Percentiles rank a stretch among this genome's conserved stretches.
Conservation (phyloP, 2,113 vertebrate genomes). For the Hepsetus odoe region DNA sequence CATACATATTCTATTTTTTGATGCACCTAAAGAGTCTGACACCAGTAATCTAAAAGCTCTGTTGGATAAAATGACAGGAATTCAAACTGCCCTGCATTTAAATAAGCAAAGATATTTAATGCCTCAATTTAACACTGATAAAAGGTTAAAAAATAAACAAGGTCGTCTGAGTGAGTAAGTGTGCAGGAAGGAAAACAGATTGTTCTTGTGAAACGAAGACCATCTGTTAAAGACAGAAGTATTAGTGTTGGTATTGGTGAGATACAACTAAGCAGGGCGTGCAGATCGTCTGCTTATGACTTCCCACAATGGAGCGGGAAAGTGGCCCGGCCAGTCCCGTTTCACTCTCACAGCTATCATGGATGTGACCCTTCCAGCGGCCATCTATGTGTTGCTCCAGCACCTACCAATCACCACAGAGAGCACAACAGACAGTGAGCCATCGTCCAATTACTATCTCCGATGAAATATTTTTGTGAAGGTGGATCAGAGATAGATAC, state of each 20-base stretch:
- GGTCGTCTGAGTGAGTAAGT: neutral
- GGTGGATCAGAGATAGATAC: neutral
- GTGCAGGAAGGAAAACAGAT: neutral
- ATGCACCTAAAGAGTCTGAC: neutral
- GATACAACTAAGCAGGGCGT: neutral
- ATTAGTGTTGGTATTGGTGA: neutral
- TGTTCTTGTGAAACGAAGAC: neutral
- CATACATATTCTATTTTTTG: too few relatives aligned
- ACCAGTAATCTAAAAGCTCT: neutral
- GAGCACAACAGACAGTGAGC: neutral
- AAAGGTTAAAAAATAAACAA: too few relatives aligned
- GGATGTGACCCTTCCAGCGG: constrained; percentile 97
- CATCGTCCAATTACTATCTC: neutral
- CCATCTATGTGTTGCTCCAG: constrained; percentile 90
- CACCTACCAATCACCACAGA: constrained; percentile 74
- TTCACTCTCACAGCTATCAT: constrained; percentile 85
- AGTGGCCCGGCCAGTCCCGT: constrained; percentile 90
- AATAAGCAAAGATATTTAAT: neutral
- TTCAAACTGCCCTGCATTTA: neutral
- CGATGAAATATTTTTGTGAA: neutral
- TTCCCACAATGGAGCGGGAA: constrained; percentile 92
- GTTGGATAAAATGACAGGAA: neutral
- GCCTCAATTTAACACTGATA: neutral
- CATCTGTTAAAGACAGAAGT: neutral
- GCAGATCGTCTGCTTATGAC: constrained; percentile 91